Percentiles rank a stretch among this genome's conserved stretches.
Evolutionary conservation across 2,797 vertebrate genomes (phyloP).

Genomic region (Fistularia tabacaria): DNA sequence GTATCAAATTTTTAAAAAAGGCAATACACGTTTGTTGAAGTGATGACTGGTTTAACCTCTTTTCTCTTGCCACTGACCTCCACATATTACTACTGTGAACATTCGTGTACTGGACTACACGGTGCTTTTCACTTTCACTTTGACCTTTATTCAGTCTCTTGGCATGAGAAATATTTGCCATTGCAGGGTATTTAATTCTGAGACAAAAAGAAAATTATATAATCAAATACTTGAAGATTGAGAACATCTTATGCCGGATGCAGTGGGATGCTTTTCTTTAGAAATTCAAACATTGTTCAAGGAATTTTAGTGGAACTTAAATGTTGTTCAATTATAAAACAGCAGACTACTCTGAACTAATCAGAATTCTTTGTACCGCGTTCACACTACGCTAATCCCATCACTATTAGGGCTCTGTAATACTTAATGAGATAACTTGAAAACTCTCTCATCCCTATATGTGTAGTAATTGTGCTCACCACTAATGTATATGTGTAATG

Average conservation of each 20-base stretch:
- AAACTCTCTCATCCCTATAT: conserved; percentile 49
- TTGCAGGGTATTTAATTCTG: too few relatives aligned
- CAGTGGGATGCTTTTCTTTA: background rate
- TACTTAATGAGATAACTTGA: conserved; percentile 59
- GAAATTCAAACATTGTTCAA: conserved; percentile 23
- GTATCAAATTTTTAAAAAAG: too few relatives aligned
- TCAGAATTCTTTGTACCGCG: conserved; percentile 42
- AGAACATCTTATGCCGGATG: background rate
- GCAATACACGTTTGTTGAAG: too few relatives aligned
- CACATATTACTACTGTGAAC: too few relatives aligned
- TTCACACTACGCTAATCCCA: conserved; percentile 58
- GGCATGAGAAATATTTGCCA: too few relatives aligned
- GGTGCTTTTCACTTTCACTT: too few relatives aligned
- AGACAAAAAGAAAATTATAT: conserved; percentile 1
- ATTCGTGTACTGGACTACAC: too few relatives aligned
- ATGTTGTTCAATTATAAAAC: conserved; percentile 27
- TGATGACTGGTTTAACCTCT: too few relatives aligned
- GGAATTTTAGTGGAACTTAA: conserved; percentile 13
- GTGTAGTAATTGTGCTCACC: conserved; percentile 46
- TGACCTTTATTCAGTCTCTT: too few relatives aligned
- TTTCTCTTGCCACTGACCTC: too few relatives aligned
- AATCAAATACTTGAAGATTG: background rate
- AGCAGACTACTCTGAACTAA: conserved; percentile 41
- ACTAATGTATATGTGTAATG: conserved; percentile 29
- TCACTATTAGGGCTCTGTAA: conserved; percentile 51